These are phyloP conservation scores for Hypothenemus hampei DNA, from an alignment of 1,140 invertebrate species.

Conservation along the genomic window DNA sequence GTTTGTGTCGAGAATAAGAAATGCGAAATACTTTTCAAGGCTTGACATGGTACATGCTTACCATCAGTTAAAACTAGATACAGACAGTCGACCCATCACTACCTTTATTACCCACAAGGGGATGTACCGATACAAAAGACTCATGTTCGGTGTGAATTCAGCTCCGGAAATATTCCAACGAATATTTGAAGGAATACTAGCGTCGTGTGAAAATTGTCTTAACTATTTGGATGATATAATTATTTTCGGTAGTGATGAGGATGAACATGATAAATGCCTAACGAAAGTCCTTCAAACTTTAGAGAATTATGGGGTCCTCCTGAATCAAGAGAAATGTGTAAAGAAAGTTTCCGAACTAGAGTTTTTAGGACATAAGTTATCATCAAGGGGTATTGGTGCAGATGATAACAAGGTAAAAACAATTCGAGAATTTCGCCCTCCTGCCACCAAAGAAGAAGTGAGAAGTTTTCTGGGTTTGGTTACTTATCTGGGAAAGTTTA, in stretches of 20 bases:
- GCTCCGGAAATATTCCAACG: slow-evolving; percentile 27
- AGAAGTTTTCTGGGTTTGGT: slow-evolving; percentile 31
- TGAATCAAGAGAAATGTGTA: slow-evolving; percentile 33
- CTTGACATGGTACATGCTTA: slow-evolving; percentile 20
- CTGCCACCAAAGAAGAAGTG: slow-evolving; percentile 26
- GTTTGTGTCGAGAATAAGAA: slow-evolving; percentile 24
- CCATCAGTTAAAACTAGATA: slow-evolving; percentile 21
- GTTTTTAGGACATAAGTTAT: slow-evolving; percentile 26
- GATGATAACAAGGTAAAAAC: slow-evolving; percentile 22
- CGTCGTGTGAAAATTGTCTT: slow-evolving; percentile 10
- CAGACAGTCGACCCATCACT: slow-evolving; percentile 39
- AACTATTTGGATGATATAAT: slow-evolving; percentile 28
- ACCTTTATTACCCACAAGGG: slow-evolving; percentile 42
- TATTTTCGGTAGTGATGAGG: slow-evolving; percentile 13
- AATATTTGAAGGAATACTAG: slow-evolving; percentile 16
- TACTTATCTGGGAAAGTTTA: slow-evolving; percentile 31
- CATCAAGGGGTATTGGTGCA: slow-evolving; percentile 21
- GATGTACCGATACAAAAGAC: slow-evolving; percentile 42
- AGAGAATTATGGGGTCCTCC: slow-evolving; percentile 8
- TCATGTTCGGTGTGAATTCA: slow-evolving; percentile 35
- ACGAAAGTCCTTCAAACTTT: slow-evolving; percentile 24
- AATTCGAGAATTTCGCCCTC: slow-evolving; percentile 21
- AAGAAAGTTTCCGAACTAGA: slow-evolving; percentile 7
- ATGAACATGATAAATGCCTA: slow-evolving; percentile 15
- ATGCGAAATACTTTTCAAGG: slow-evolving; percentile 23